phyloP scores from a whole-genome alignment of 2,113 vertebrate genomes.

The Chascanopsetta lugubris region DNA sequence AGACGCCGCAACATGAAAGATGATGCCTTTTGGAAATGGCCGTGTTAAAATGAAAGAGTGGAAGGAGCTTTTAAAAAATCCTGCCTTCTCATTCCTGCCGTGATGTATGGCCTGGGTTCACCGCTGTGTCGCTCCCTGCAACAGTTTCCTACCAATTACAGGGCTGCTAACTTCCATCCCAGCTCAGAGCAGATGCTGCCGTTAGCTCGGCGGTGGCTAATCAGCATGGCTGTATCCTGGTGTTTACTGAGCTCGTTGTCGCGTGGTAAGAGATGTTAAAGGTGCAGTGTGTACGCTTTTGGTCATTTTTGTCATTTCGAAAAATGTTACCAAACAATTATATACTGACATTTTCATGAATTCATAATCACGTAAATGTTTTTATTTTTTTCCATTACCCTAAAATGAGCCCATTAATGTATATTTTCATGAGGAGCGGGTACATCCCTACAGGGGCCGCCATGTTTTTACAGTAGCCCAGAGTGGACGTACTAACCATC shows the following conservation, averaged over 20 bases:
- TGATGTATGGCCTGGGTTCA: constrained; percentile 76
- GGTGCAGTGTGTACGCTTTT: neutral
- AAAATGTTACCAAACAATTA: too few species aligned
- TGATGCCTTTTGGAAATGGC: constrained; percentile 71
- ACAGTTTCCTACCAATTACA: constrained; percentile 76
- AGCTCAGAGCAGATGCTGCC: constrained; percentile 75
- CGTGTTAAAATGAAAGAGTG: constrained; percentile 77
- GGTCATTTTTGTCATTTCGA: too few species aligned
- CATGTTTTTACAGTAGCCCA: too few species aligned
- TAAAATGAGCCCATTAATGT: too few species aligned
- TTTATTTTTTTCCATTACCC: too few species aligned
- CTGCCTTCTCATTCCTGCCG: constrained; percentile 76
- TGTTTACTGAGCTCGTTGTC: neutral
- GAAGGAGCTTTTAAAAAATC: constrained; percentile 66
- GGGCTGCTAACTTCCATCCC: constrained; percentile 58
- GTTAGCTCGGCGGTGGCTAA: constrained; percentile 6
- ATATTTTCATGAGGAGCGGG: too few species aligned
- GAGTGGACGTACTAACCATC: too few species aligned
- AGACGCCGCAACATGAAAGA: constrained; percentile 71
- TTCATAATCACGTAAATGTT: too few species aligned
- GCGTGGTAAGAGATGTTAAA: neutral
- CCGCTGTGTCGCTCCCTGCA: constrained; percentile 69
- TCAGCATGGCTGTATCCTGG: neutral
- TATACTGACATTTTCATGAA: too few species aligned
- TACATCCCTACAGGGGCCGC: too few species aligned